Conservation (phyloP, 2,888 invertebrate species). For the Spilosoma lubricipeda region DNA sequence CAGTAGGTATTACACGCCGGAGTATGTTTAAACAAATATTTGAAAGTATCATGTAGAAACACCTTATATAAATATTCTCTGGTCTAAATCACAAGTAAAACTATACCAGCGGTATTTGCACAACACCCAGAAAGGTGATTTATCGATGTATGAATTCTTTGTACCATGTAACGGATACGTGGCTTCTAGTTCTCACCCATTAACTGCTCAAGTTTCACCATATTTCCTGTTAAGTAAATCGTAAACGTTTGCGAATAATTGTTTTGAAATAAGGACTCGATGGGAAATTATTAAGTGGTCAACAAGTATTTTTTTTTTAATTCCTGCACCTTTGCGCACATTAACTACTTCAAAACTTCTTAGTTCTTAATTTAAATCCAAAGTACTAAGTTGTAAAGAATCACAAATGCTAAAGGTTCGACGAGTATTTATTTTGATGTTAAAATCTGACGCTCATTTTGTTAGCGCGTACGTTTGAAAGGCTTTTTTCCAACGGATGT, state of each 20-base stretch:
- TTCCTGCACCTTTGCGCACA: constrained; percentile 1
- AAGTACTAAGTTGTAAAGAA: constrained; percentile 13
- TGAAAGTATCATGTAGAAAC: neutral
- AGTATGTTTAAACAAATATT: neutral
- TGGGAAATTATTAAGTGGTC: neutral
- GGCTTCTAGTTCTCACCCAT: constrained; percentile 30
- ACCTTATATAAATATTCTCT: constrained; percentile 17
- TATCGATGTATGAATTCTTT: constrained; percentile 31
- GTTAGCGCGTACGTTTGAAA: constrained; percentile 39
- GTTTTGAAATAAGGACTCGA: neutral
- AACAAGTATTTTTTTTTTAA: neutral
- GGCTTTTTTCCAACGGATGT: constrained; percentile 44
- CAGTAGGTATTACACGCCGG: neutral
- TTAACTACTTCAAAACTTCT: neutral
- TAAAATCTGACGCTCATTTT: constrained; percentile 30
- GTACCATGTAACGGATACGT: constrained; percentile 39
- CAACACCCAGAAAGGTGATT: constrained; percentile 13
- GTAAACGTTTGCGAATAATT: neutral
- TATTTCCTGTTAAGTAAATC: constrained; percentile 34
- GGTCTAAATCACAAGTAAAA: constrained; percentile 30
- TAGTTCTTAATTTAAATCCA: neutral
- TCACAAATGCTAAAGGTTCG: constrained; percentile 17
- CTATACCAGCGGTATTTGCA: constrained; percentile 25
- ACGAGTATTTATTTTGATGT: constrained; percentile 20
- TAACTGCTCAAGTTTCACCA: constrained; percentile 32